Evolutionary conservation across 2,888 invertebrate genomes (phyloP), one percentile per base, ranked within the genome.

Genomic region (Magallana nippona): DNA sequence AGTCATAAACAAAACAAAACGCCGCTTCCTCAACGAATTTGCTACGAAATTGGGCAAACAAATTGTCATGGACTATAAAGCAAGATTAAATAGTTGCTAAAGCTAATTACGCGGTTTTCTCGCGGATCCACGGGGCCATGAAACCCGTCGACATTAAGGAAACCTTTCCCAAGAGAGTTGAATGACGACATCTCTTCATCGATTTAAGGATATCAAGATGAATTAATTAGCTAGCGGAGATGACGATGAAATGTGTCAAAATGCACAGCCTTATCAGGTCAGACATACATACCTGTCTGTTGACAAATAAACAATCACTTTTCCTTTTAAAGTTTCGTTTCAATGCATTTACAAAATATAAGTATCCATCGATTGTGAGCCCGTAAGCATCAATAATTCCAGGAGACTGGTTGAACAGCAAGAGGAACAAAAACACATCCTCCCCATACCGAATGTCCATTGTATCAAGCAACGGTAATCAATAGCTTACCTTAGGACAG

Each of bases 361-460:
- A 15, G 22, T 71, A 71, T 71, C 71, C 71, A 71, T 71, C 32
- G 71, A 71, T 71, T 71, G 71, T 71, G 71, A 27, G 3, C 27
- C 71, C 71, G 71, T 27, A 71, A 27, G 71, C 71, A 71, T 71
- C 71, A 71, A 71, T 71, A 71, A 71, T 71, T 71, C 71, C 71
- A 71, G 71, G 32, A 13, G 27, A 71, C 27, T 15, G 27, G 32
- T 2, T 15, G 71, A 71, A 71, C 71, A 71, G 71, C 71, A 71
- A 71, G 71, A 71, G 5, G 71, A 71, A 71, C 71, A 71, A 71
- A 71, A 71, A 71, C 71, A 71, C 22, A 71, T 27, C 71, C 15
- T 71, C 22, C 17, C 71, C 15, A 13, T 11, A 13, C 13, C 19
- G 5, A 44, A 44, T 44, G 44, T 71, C 15, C 71, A 71, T 27